phyloP scores from a whole-genome alignment of 2,888 invertebrate species.

The Trachelus stipa region DNA sequence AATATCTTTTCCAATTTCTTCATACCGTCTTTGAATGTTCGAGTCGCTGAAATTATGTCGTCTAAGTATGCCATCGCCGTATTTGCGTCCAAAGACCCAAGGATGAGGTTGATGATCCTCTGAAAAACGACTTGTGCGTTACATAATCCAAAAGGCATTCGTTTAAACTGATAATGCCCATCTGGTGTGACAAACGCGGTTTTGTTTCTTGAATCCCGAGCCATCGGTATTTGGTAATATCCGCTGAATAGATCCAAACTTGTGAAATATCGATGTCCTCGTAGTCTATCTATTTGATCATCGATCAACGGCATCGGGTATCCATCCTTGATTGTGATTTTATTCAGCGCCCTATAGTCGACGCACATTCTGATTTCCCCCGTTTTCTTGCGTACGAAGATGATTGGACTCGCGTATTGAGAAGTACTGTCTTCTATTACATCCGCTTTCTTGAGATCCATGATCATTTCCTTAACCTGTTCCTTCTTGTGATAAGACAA shows the following conservation, averaged over 20 bases:
- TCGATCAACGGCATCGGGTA: conserved; percentile 54
- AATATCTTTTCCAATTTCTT: conserved; percentile 32
- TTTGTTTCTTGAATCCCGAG: conserved; percentile 40
- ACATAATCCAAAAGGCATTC: conserved; percentile 58
- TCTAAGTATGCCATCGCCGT: conserved; percentile 33
- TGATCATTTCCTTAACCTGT: conserved; percentile 31
- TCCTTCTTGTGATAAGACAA: conserved; percentile 38
- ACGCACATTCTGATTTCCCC: conserved; percentile 38
- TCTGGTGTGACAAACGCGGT: conserved; percentile 59
- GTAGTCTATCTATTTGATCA: conserved; percentile 50
- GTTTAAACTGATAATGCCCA: conserved; percentile 53
- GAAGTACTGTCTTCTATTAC: conserved; percentile 36
- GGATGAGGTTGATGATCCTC: conserved; percentile 47
- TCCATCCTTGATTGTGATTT: conserved; percentile 45
- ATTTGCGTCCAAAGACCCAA: conserved; percentile 27
- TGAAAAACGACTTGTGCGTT: conserved; percentile 60
- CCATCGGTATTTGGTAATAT: conserved; percentile 54
- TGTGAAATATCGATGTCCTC: conserved; percentile 45
- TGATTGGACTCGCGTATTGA: conserved; percentile 32
- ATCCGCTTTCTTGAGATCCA: conserved; percentile 21
- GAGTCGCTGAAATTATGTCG: conserved; percentile 34
- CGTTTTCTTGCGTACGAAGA: conserved; percentile 36
- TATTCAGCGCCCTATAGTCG: conserved; percentile 47
- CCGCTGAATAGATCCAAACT: conserved; percentile 50
- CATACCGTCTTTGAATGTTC: conserved; percentile 31